Conservation (phyloP, 30 jellyfish, hydroid and myxozoan genomes). For the Hydra vulgaris region DNA sequence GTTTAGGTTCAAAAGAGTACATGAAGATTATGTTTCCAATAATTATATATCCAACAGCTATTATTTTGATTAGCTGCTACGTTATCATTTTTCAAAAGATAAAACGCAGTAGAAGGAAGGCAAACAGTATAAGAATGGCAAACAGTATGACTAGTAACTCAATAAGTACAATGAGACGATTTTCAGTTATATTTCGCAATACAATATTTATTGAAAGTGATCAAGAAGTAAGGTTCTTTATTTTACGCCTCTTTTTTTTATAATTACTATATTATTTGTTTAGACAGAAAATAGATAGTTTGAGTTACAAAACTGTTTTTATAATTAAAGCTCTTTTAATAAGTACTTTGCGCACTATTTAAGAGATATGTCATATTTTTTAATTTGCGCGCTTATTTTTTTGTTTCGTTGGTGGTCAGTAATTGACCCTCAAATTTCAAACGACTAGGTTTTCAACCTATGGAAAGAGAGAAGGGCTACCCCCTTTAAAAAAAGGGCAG, state of each 20-base stretch:
- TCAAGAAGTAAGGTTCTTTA: neutral
- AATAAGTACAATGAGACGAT: neutral
- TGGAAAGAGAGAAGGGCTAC: too few relatives aligned
- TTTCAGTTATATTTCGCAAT: neutral
- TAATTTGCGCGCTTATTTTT: too few relatives aligned
- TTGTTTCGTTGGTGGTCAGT: too few relatives aligned
- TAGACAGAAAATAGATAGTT: too few relatives aligned
- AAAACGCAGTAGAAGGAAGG: neutral
- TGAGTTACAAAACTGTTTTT: too few relatives aligned
- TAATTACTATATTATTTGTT: neutral
- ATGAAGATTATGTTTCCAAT: neutral
- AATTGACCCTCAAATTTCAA: too few relatives aligned
- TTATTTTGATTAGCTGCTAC: neutral
- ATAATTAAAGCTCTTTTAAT: too few relatives aligned
- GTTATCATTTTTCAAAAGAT: neutral
- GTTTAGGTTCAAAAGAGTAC: neutral
- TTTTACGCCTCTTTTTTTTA: neutral
- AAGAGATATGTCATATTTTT: too few relatives aligned
- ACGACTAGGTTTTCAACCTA: too few relatives aligned
- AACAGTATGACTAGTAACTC: neutral
- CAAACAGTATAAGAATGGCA: neutral
- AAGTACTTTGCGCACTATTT: too few relatives aligned
- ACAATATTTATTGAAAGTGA: neutral
- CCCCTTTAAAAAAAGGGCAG: too few relatives aligned
- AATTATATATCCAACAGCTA: neutral